Percentiles rank a stretch among this genome's conserved stretches.
phyloP scores from a whole-genome alignment of 2,113 vertebrate species.

The Phodopus roborovskii region DNA sequence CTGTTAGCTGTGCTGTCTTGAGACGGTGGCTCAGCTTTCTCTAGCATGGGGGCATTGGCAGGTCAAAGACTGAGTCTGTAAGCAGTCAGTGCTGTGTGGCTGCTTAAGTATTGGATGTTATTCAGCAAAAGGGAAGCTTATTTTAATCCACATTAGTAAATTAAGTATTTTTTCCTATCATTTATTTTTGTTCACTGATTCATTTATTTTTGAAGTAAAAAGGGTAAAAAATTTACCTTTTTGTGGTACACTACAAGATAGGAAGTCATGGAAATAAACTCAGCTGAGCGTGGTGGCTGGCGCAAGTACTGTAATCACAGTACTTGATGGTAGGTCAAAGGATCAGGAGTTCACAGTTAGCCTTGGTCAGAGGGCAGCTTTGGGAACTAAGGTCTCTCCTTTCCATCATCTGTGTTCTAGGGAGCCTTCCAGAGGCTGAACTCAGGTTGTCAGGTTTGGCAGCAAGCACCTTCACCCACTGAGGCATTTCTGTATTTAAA shows the following conservation, averaged over 20 bases:
- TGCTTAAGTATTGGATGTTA: not conserved
- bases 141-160: slow-evolving; percentile 1
- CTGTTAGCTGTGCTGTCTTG: not conserved
- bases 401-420: not conserved
- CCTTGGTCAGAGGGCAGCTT: not conserved
- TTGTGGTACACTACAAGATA: not conserved
- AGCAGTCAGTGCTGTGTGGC: not conserved
- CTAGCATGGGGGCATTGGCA: not conserved
- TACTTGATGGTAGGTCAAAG: not conserved
- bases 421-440: not conserved
- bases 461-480: not conserved
- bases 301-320: not conserved
- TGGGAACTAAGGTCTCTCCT: not conserved
- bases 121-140: not conserved
- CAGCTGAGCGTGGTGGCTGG: not conserved
- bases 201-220: not conserved
- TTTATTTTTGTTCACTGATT: not conserved
- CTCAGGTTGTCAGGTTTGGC: not conserved
- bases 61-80: not conserved
- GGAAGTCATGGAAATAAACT: not conserved
- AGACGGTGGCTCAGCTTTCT: not conserved
- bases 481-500: not conserved
- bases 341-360: not conserved
- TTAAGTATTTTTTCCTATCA: not conserved
- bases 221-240: slow-evolving; percentile 10